Percentiles rank a stretch among this genome's conserved stretches.
phyloP scores from a whole-genome alignment of 1,140 invertebrate genomes.

The Teleogryllus occipitalis region DNA sequence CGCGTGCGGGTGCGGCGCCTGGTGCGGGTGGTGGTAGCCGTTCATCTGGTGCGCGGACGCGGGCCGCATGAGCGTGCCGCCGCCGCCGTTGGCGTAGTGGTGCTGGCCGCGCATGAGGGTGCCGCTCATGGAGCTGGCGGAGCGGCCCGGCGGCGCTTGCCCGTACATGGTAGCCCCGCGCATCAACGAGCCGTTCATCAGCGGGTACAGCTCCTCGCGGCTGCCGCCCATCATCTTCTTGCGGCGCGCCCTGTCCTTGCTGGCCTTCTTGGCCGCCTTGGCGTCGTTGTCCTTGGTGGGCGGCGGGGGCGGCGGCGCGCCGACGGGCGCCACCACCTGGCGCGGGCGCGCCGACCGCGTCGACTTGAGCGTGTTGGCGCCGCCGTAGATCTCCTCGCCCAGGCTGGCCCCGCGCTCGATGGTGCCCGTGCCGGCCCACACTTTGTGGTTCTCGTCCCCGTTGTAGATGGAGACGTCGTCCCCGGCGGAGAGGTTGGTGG shows the following conservation, averaged over 20 bases:
- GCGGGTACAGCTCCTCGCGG: conserved; percentile 42
- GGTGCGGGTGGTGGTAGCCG: conserved; percentile 28
- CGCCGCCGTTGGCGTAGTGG: conserved; percentile 18
- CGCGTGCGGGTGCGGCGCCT: conserved; percentile 7
- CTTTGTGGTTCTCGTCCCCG: conserved; percentile 87
- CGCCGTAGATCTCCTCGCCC: conserved; percentile 55
- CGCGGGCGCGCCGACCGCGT: conserved; percentile 66
- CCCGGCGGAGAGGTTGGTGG: conserved; percentile 20
- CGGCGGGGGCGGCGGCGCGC: conserved; percentile 61
- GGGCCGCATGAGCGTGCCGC: conserved; percentile 23
- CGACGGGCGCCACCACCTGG: conserved; percentile 66
- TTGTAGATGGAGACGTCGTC: conserved; percentile 74
- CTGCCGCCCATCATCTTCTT: conserved; percentile 33
- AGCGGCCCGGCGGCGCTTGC: conserved; percentile 23
- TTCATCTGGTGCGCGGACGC: conserved; percentile 26
- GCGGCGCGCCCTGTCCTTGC: conserved; percentile 32
- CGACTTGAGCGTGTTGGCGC: conserved; percentile 54
- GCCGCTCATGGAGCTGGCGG: conserved; percentile 29
- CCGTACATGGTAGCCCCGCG: conserved; percentile 26
- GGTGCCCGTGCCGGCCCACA: conserved; percentile 39
- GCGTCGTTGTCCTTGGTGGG: conserved; percentile 33
- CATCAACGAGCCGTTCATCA: conserved; percentile 38
- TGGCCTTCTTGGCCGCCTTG: conserved; percentile 34
- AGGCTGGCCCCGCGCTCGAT: conserved; percentile 41
- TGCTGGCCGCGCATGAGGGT: conserved; percentile 34